Conservation (phyloP, 92 coral and sea anemone species). For the Virgularia gustaviana region DNA sequence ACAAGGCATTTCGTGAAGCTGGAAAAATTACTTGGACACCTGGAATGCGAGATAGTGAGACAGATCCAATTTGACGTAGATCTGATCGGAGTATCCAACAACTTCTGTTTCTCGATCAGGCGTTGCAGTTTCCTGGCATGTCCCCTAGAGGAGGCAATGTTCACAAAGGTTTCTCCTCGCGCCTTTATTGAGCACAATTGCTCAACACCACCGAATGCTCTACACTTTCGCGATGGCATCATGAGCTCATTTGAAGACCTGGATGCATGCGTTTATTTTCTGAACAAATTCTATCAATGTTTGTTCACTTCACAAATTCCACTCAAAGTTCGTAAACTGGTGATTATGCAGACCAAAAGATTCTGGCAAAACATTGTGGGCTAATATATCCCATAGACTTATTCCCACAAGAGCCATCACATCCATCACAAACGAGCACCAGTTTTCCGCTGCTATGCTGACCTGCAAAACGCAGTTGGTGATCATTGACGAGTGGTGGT, state of each 20-base stretch:
- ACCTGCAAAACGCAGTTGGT: slow-evolving; percentile 19
- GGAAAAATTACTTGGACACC: slow-evolving; percentile 4
- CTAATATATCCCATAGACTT: no score
- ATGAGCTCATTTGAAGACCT: slow-evolving; percentile 1
- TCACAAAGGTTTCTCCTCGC: background rate
- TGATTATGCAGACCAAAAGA: slow-evolving; percentile 4
- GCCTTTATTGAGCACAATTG: slow-evolving; percentile 4
- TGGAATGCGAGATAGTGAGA: background rate
- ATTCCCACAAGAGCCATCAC: background rate
- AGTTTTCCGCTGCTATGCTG: slow-evolving; percentile 27
- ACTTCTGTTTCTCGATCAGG: background rate
- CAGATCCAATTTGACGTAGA: slow-evolving; percentile 11
- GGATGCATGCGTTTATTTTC: slow-evolving; percentile 9
- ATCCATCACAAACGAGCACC: slow-evolving; percentile 18
- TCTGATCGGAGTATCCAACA: background rate
- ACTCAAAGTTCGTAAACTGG: slow-evolving; percentile 21
- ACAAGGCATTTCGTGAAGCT: no score
- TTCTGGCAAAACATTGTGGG: slow-evolving; percentile 37
- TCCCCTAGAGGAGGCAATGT: background rate
- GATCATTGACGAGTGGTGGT: slow-evolving; percentile 21
- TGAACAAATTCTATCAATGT: slow-evolving; percentile 35
- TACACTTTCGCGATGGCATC: slow-evolving; percentile 12
- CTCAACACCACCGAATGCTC: background rate
- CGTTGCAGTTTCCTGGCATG: background rate
- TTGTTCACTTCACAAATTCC: slow-evolving; percentile 1